Percentiles rank a stretch among this genome's conserved stretches.
phyloP scores from a whole-genome alignment of 2,797 vertebrate genomes.

The Ibycter americanus region DNA sequence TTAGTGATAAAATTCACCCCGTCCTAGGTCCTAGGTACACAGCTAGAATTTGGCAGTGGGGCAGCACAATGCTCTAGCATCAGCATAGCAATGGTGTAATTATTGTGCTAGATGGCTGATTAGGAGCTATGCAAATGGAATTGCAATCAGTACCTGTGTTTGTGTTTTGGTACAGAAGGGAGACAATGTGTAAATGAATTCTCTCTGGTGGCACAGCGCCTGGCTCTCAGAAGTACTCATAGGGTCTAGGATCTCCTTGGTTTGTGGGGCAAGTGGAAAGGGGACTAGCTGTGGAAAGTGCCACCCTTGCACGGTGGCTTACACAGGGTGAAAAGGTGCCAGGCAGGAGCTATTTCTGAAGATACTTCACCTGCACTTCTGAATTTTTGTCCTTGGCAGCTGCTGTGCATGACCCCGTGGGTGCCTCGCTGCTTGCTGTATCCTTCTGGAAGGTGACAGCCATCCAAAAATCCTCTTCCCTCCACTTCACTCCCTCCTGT shows the following conservation, averaged over 20 bases:
- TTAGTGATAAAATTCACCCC: not conserved
- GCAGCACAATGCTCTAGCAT: slow-evolving; percentile 6
- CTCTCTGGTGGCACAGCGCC: not conserved
- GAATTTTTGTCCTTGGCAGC: not conserved
- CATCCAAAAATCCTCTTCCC: not conserved
- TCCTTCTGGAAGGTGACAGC: not conserved
- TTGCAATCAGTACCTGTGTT: not conserved
- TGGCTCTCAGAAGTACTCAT: not conserved
- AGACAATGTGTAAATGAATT: not conserved
- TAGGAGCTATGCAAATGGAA: not conserved
- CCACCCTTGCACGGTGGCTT: not conserved
- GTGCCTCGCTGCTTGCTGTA: not conserved
- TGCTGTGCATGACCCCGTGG: not conserved
- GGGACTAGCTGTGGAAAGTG: not conserved
- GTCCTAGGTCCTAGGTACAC: not conserved
- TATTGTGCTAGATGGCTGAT: slow-evolving; percentile 27
- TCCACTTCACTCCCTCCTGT: too few species aligned
- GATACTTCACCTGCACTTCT: not conserved
- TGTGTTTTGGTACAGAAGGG: not conserved
- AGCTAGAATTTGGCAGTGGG: not conserved
- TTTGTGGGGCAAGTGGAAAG: not conserved
- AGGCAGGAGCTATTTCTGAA: not conserved
- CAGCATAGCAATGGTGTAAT: not conserved
- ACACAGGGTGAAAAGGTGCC: not conserved
- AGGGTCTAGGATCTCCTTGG: not conserved